Conservation (phyloP, 2,113 vertebrate species). For the Anhinga rufa region DNA sequence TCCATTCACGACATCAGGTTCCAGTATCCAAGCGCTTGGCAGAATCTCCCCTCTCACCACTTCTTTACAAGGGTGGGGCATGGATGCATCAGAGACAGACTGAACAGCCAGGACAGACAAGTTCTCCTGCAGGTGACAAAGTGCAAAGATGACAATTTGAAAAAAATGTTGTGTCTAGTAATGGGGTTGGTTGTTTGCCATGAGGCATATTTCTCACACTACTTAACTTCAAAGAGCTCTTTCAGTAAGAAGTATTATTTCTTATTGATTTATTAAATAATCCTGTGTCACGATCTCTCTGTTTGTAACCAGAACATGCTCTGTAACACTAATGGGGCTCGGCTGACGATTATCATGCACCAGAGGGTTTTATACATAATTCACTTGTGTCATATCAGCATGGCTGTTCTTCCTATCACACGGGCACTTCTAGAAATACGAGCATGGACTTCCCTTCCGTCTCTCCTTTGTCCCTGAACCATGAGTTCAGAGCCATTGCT, state of each 20-base stretch:
- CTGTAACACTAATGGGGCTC: background rate
- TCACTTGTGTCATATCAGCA: background rate
- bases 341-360: background rate
- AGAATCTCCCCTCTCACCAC: constrained; percentile 90
- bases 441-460: background rate
- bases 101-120: constrained; percentile 85
- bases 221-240: background rate
- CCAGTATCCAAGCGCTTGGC: constrained; percentile 93
- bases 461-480: background rate
- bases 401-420: background rate
- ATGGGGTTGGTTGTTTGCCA: background rate
- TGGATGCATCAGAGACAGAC: constrained; percentile 88
- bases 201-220: background rate
- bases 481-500: background rate
- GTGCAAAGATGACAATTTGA: background rate
- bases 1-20: constrained; percentile 75
- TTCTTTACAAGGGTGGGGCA: constrained; percentile 86
- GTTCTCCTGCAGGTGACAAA: constrained; percentile 71
- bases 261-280: background rate
- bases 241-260: background rate
- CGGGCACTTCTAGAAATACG: background rate
- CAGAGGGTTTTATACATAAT: background rate
- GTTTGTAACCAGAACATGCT: background rate
- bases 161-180: background rate
- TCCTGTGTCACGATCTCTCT: background rate